Percentiles rank a stretch among this genome's conserved stretches.
Conservation (phyloP, 2,797 vertebrate species). For the Lacerta viridis region DNA sequence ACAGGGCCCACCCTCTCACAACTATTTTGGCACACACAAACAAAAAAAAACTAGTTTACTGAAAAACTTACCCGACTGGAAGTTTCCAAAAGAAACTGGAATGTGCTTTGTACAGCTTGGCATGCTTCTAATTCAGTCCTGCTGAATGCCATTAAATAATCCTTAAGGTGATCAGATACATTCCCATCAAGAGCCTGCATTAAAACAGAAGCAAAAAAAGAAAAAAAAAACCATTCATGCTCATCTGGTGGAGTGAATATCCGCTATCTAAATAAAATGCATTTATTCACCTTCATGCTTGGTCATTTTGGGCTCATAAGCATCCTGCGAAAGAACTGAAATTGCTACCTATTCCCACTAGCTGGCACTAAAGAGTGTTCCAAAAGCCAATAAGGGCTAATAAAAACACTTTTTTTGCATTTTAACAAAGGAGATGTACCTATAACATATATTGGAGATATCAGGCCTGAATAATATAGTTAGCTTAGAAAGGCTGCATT, state of each 20-base stretch:
- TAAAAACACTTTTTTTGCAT: not conserved
- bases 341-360: slow-evolving; percentile 54
- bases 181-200: slow-evolving; percentile 92
- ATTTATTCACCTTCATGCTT: not conserved
- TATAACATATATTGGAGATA: slow-evolving; percentile 14
- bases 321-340: fast-evolving
- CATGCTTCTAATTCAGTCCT: slow-evolving; percentile 94
- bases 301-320: not conserved
- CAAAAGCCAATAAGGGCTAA: not conserved
- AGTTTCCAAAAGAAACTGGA: slow-evolving; percentile 96
- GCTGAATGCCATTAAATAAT: slow-evolving; percentile 95
- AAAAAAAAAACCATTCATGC: not conserved
- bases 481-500: not conserved
- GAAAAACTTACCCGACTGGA: slow-evolving; percentile 91
- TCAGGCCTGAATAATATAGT: slow-evolving; percentile 29
- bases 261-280: fast-evolving
- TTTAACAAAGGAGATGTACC: slow-evolving; percentile 27
- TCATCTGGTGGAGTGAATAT: fast-evolving
- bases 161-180: slow-evolving; percentile 95
- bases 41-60: not conserved
- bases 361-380: slow-evolving; percentile 67
- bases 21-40: not conserved
- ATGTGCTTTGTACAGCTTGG: slow-evolving; percentile 95
- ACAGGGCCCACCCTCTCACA: no score
- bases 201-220: slow-evolving; percentile 28